These are phyloP conservation scores for Reinhardtius hippoglossoides DNA, from an alignment of 2,113 vertebrate species.

Conservation along the genomic window DNA sequence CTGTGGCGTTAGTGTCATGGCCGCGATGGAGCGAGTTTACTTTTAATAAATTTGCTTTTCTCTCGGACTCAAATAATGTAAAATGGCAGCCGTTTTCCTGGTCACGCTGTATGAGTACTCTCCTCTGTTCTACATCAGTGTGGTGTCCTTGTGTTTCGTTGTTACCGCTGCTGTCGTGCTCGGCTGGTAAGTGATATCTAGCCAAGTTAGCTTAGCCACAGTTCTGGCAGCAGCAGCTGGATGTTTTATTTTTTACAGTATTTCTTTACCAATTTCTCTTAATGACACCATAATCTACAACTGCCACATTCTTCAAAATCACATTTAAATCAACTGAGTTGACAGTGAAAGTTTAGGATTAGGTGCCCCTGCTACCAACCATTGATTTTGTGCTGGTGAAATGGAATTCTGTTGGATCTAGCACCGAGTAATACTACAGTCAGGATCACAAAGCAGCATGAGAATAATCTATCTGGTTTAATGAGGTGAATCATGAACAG, in stretches of 20 bases:
- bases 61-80: rapidly evolving
- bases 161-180: conserved; percentile 93
- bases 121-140: conserved; percentile 90
- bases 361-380: neutral
- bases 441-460: neutral
- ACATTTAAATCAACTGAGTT: neutral
- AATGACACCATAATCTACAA: neutral
- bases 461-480: too few species aligned
- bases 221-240: neutral
- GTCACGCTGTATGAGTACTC: conserved; percentile 93
- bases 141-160: conserved; percentile 92
- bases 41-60: neutral
- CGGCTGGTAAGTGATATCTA: conserved; percentile 87
- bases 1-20: conserved; percentile 23
- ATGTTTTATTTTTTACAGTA: neutral
- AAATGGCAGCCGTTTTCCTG: conserved; percentile 89
- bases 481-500: neutral
- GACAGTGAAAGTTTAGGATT: too few species aligned
- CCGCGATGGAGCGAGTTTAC: neutral
- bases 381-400: neutral
- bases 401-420: neutral
- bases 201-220: conserved; percentile 17
- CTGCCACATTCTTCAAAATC: neutral
- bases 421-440: neutral
- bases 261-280: too few species aligned